Conservation (phyloP, 1,140 invertebrate species). For the Zeugodacus cucurbitae region DNA sequence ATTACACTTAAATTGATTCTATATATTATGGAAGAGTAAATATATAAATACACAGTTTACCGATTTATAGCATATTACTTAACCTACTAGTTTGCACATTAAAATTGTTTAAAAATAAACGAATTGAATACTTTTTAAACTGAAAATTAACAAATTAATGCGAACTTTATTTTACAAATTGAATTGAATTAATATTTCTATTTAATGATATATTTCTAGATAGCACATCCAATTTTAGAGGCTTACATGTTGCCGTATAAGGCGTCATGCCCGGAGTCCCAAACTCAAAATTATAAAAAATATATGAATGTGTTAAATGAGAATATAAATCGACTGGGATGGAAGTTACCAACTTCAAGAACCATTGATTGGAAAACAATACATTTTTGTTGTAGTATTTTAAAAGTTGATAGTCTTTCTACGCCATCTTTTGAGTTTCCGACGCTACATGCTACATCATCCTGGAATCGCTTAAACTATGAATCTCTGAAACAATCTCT, state of each 20-base stretch:
- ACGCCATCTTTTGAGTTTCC: conserved; percentile 17
- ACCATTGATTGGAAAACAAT: conserved; percentile 38
- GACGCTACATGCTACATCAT: not conserved
- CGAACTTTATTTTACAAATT: no score
- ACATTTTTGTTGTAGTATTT: not conserved
- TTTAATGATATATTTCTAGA: conserved; percentile 22
- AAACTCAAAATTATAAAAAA: conserved; percentile 32
- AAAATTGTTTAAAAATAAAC: no score
- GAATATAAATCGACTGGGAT: not conserved
- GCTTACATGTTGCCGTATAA: conserved; percentile 22
- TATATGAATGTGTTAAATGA: conserved; percentile 4
- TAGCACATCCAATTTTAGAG: conserved; percentile 26
- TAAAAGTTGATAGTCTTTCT: conserved; percentile 35
- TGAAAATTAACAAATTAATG: no score
- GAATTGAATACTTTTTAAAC: no score
- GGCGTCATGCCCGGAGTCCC: conserved; percentile 7
- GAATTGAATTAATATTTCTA: no score
- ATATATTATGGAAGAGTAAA: no score
- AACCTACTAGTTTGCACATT: no score
- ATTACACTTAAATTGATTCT: not conserved
- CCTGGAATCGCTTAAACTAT: conserved; percentile 37
- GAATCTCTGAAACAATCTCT: conserved; percentile 20
- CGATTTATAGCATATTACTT: no score
- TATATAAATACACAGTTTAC: no score
- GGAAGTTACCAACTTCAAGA: not conserved